These are phyloP conservation scores for Bubo blakistoni DNA, from an alignment of 2,113 vertebrate genomes.

Conservation along the genomic window DNA sequence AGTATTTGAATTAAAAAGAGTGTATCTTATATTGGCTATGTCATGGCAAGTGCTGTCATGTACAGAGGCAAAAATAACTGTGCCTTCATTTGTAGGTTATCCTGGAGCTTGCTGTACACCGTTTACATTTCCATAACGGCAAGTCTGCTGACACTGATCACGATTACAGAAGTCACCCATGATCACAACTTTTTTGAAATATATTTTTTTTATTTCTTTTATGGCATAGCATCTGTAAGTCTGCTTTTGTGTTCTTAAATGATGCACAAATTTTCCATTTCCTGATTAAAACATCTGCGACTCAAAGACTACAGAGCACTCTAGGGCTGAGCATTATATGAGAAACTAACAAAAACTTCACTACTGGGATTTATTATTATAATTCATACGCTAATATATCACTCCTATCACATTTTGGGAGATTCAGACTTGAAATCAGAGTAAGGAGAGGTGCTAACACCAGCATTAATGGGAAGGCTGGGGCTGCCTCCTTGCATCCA, in stretches of 20 bases:
- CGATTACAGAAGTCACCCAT: constrained; percentile 35
- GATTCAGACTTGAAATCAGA: not conserved
- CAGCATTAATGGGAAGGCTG: not conserved
- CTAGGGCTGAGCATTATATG: not conserved
- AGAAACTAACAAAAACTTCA: not conserved
- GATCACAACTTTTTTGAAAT: constrained; percentile 70
- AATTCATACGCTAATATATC: not conserved
- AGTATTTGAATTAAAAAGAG: not conserved
- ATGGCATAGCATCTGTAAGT: constrained; percentile 86
- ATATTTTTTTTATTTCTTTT: constrained; percentile 82
- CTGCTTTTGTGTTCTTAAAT: not conserved
- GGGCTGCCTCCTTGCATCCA: not conserved
- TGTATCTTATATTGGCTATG: accelerated
- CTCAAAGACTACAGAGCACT: not conserved
- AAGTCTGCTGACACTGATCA: constrained; percentile 74
- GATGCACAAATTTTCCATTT: accelerated
- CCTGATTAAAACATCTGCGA: not conserved
- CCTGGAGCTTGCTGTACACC: constrained; percentile 84
- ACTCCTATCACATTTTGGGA: not conserved
- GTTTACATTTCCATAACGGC: constrained; percentile 73
- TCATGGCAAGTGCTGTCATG: too few species aligned
- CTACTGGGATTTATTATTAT: not conserved
- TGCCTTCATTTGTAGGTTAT: constrained; percentile 73
- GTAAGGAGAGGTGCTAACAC: not conserved
- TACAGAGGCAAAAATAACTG: not conserved